Evolutionary conservation across 2,113 vertebrate genomes (phyloP).

Genomic region (Empidonax alnorum): DNA sequence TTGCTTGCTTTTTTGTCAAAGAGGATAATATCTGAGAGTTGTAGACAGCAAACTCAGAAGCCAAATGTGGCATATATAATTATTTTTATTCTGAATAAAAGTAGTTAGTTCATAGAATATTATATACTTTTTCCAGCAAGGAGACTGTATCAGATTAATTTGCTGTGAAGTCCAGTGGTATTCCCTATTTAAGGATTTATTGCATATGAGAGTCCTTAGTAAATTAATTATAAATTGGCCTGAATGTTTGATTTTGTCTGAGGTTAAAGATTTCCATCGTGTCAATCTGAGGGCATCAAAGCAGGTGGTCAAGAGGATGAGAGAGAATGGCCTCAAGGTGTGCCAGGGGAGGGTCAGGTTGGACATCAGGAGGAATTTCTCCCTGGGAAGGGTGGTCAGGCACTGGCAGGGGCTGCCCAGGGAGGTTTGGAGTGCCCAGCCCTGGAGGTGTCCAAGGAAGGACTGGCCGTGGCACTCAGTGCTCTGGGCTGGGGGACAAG

Average conservation of each 20-base stretch:
- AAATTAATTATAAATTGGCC: neutral
- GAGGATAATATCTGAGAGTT: neutral
- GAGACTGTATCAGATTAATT: neutral
- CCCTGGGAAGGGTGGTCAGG: accelerated
- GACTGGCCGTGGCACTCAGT: neutral
- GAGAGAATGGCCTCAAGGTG: neutral
- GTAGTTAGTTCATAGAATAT: neutral
- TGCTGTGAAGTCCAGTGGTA: neutral
- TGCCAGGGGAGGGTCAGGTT: neutral
- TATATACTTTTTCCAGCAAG: neutral
- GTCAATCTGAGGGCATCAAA: neutral
- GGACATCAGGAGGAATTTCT: neutral
- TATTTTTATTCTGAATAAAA: neutral
- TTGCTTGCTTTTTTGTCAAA: neutral
- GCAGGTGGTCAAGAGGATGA: neutral
- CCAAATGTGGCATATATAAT: neutral
- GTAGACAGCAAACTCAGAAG: neutral
- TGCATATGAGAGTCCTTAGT: neutral
- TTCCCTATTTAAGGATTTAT: neutral
- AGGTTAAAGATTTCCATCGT: neutral
- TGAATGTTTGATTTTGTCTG: neutral
- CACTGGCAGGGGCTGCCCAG: neutral
- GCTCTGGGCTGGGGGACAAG: neutral
- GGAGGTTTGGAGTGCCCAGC: neutral
- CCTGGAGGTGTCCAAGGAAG: neutral